Percentiles rank a stretch among this genome's conserved stretches.
These are phyloP conservation scores for Enteromius thamalakanensis DNA, from an alignment of 2,797 vertebrate species.

Conservation along the genomic window DNA sequence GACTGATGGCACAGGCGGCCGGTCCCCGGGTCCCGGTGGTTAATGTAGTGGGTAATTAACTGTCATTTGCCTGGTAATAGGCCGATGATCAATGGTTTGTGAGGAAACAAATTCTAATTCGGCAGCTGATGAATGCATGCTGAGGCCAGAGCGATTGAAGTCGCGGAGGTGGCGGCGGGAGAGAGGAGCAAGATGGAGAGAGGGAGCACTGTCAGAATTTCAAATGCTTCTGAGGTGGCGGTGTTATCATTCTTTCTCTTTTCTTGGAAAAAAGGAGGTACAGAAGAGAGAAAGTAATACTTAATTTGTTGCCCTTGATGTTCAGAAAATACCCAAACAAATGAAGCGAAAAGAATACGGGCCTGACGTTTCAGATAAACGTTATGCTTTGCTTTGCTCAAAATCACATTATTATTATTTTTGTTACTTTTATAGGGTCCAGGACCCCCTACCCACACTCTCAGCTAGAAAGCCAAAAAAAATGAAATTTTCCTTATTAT, in stretches of 20 bases:
- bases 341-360: constrained; percentile 30
- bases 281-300: constrained; percentile 52
- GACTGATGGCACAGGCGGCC: constrained; percentile 98
- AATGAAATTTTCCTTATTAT: neutral
- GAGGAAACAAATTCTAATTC: constrained; percentile 99
- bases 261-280: constrained; percentile 38
- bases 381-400: constrained; percentile 31
- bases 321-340: constrained; percentile 54
- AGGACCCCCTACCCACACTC: neutral
- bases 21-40: constrained; percentile 97
- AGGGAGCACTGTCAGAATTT: constrained; percentile 83
- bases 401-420: constrained; percentile 17
- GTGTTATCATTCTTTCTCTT: constrained; percentile 65
- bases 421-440: neutral
- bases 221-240: constrained; percentile 77
- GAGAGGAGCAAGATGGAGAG: constrained; percentile 64
- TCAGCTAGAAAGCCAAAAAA: neutral
- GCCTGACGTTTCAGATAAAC: constrained; percentile 45
- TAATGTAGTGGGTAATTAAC: constrained; percentile 99
- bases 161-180: constrained; percentile 72
- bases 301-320: constrained; percentile 64
- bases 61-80: constrained; percentile 99
- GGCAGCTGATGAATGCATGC: constrained; percentile 97
- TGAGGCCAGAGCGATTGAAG: constrained; percentile 88
- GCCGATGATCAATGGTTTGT: constrained; percentile 99